phyloP scores from a whole-genome alignment of 1,140 invertebrate species.

The Wiebesia pumilae region DNA sequence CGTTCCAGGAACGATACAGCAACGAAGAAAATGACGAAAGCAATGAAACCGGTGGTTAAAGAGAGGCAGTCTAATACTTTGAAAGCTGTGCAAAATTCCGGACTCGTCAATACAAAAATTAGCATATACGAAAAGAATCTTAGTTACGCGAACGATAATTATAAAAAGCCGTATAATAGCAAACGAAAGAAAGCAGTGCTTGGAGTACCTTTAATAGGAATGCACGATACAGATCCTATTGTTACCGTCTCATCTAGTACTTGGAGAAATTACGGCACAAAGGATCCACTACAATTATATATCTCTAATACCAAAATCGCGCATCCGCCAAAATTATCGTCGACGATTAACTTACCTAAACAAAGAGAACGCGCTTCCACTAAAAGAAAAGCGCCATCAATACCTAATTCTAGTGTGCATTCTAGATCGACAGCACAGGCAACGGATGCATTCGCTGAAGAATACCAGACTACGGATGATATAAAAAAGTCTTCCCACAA shows the following conservation, averaged over 20 bases:
- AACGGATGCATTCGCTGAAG: not conserved
- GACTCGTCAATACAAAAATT: slow-evolving; percentile 64
- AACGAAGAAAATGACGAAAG: not conserved
- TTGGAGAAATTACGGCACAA: not conserved
- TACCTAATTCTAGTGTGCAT: not conserved
- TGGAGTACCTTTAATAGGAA: slow-evolving; percentile 70
- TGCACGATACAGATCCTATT: slow-evolving; percentile 67
- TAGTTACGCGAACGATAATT: slow-evolving; percentile 14
- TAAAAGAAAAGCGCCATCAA: slow-evolving; percentile 53
- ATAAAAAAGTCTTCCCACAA: not conserved
- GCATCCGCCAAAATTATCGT: not conserved
- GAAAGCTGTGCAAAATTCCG: slow-evolving; percentile 42
- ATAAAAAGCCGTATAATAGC: not conserved
- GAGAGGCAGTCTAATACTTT: slow-evolving; percentile 42
- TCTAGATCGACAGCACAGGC: not conserved
- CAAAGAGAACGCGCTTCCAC: not conserved
- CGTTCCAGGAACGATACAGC: not conserved
- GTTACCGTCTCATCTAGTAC: slow-evolving; percentile 44
- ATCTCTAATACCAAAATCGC: not conserved
- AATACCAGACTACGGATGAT: not conserved
- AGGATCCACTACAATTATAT: not conserved
- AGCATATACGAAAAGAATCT: slow-evolving; percentile 67
- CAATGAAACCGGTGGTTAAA: not conserved
- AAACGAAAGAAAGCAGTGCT: slow-evolving; percentile 22
- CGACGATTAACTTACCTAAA: not conserved